Base-by-base conservation (phyloP, 2,888 invertebrate species). In the Poecilus cupreus region DNA sequence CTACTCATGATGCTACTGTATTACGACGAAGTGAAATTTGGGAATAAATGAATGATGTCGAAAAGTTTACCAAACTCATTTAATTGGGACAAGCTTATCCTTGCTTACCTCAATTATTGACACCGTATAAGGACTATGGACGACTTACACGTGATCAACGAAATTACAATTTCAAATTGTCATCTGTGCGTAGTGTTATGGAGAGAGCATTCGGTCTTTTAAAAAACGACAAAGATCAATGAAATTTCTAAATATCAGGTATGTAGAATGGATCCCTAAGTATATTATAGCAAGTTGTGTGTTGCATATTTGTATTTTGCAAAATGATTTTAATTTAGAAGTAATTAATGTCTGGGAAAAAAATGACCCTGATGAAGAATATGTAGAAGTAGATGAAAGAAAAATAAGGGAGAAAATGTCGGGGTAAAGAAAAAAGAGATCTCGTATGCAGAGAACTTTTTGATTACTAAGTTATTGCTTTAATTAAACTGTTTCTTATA, bases 1-100 rank as follows among this genome's bases (percentile, higher is more conserved):
- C 82, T 6, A 54, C 51, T 13, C 82, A 82, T 68, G 81, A 82
- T 82, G 81, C 82, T 13, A 60, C 60, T 54, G 72, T 82, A 13
- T 51, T 82, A 16, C 54, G 54, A 20, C 57, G 39, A 39, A 81
- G 81, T 22, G 75, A 81, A 75, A 13, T 76, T 39, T 81, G 75
- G 75, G 32, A 10, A 18, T 81, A 54, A 24, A 74, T 49, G 49
- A 4, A 64, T 16, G 13, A 57, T 37, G 57, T 60, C 10, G 24
- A 68, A 18, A 54, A 60, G 13, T 79, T 70, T 51, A n/a, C n/a
- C n/a, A n/a, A n/a, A n/a, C n/a, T n/a, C n/a, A n/a, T n/a, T n/a
- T n/a, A n/a, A n/a, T n/a, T n/a, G n/a, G n/a, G n/a, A n/a, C 46
- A 79, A 51, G 64, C 79, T 11, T 79, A 79, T 51, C 70, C 79